These are phyloP conservation scores for Gambusia holbrooki DNA, from an alignment of 2,113 vertebrate genomes.

Conservation along the genomic window DNA sequence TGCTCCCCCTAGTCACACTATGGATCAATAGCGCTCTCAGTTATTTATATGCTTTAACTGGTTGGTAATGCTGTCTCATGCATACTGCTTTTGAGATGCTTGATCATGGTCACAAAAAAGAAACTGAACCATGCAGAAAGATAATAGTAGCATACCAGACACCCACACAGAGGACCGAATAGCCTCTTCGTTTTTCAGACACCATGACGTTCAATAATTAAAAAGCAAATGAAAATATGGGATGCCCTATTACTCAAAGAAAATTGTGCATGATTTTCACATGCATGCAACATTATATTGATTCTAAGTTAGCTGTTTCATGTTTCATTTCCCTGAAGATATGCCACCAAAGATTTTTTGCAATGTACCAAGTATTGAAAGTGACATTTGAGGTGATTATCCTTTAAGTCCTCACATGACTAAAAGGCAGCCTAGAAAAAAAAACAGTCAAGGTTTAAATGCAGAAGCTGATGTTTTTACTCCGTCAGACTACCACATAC, in stretches of 20 bases:
- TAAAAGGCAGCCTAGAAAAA: slow-evolving; percentile 36
- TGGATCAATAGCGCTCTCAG: slow-evolving; percentile 73
- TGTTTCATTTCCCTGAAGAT: slow-evolving; percentile 55
- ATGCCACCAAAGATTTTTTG: slow-evolving; percentile 55
- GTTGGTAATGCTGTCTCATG: slow-evolving; percentile 60
- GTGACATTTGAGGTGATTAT: slow-evolving; percentile 61
- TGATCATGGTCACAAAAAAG: slow-evolving; percentile 64
- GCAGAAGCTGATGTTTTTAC: slow-evolving; percentile 57
- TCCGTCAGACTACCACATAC: background rate
- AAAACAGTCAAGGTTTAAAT: slow-evolving; percentile 48
- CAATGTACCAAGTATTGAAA: slow-evolving; percentile 56
- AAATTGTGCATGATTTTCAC: slow-evolving; percentile 9
- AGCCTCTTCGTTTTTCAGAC: slow-evolving; percentile 32
- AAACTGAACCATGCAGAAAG: slow-evolving; percentile 46
- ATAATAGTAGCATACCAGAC: slow-evolving; percentile 61
- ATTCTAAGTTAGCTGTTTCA: slow-evolving; percentile 55
- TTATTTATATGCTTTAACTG: slow-evolving; percentile 70
- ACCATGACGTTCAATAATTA: slow-evolving; percentile 51
- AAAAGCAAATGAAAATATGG: slow-evolving; percentile 40
- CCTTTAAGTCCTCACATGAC: slow-evolving; percentile 52
- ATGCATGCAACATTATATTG: slow-evolving; percentile 24
- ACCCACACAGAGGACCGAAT: slow-evolving; percentile 33
- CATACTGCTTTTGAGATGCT: slow-evolving; percentile 62
- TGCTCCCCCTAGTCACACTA: slow-evolving; percentile 63
- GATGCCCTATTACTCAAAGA: slow-evolving; percentile 53